Base-by-base conservation (phyloP, 2,113 vertebrate species). In the Chinchilla lanigera region DNA sequence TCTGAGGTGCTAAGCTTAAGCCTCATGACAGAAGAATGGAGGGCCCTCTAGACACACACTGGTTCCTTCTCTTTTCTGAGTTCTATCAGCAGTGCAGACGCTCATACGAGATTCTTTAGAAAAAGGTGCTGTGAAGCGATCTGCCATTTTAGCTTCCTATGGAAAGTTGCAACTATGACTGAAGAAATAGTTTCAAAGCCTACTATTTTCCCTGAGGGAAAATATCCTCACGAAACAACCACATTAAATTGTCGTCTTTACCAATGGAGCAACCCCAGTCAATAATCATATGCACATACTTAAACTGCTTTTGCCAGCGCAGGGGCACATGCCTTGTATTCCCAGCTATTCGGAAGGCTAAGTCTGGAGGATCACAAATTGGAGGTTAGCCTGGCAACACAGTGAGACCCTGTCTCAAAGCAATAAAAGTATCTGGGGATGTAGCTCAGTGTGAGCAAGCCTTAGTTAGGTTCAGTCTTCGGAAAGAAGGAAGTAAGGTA, bases 111-210 rank as follows among this genome's bases (percentile, higher is more conserved):
- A 0, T 0, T 63, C 69, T 82, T 52, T 7, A 54, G 47, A 47
- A 82, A 90, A 91, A 94, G 69, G 10, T 80, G n/a, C 17, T 28
- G 11, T 13, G 41, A 52, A 28, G 50, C 8, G 20, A 65, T 14
- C 26, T 4, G 19, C 38, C 60, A 73, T 82, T 52, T 52, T 11
- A 12, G 6, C 85, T 96, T 89, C 60, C 67, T 12, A 14, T 11
- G 52, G 52, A 69, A 95, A 93, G 75, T 11, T 54, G 47, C 35
- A 28, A 75, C 24, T 5, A 17, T 3, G 63, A 56, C 63, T 9
- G 9, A 86, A 96, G 80, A 94, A 89, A 90, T 52, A 65, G 81
- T 77, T 47, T 92, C 80, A 63, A 86, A 92, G 50, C 35, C 77
- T 86, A 17, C 47, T 71, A n/a, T 50, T 54, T 38, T 10, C 30